These are phyloP conservation scores for Arnoldichthys spilopterus DNA, from an alignment of 2,797 vertebrate species.

Conservation along the genomic window DNA sequence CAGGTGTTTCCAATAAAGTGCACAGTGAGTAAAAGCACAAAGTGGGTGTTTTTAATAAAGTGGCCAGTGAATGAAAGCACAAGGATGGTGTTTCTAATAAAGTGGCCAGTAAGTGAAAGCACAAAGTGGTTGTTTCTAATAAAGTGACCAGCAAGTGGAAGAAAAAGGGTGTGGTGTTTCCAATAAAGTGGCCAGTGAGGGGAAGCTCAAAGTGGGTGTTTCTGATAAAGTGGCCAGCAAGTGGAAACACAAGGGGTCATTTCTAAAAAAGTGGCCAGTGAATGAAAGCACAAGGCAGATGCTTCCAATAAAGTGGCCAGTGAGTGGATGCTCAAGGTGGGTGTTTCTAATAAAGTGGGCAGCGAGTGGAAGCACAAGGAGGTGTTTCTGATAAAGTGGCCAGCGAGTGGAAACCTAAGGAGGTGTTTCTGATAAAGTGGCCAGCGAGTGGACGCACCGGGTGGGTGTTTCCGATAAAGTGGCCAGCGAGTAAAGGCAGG, in stretches of 20 bases:
- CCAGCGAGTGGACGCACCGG: background rate
- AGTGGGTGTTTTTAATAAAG: background rate
- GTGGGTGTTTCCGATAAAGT: too few relatives aligned
- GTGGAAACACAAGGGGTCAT: background rate
- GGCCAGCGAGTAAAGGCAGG: too few relatives aligned
- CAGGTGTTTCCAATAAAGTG: background rate
- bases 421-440: background rate
- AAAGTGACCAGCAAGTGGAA: background rate
- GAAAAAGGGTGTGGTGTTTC: too few relatives aligned
- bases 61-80: background rate
- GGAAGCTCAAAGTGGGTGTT: background rate
- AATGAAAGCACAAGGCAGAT: background rate
- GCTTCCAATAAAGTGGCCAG: background rate
- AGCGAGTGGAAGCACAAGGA: background rate
- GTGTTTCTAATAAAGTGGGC: constrained; percentile 3
- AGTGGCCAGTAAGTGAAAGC: background rate
- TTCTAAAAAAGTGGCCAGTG: background rate
- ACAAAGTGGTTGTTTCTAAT: background rate
- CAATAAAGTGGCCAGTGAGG: background rate
- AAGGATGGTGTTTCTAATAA: background rate
- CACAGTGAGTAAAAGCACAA: background rate
- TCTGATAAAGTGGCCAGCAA: background rate
- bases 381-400: background rate
- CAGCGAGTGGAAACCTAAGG: background rate
- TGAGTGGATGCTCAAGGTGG: background rate